Conservation (phyloP, 2,113 vertebrate species). For the Heterotilapia buettikoferi region DNA sequence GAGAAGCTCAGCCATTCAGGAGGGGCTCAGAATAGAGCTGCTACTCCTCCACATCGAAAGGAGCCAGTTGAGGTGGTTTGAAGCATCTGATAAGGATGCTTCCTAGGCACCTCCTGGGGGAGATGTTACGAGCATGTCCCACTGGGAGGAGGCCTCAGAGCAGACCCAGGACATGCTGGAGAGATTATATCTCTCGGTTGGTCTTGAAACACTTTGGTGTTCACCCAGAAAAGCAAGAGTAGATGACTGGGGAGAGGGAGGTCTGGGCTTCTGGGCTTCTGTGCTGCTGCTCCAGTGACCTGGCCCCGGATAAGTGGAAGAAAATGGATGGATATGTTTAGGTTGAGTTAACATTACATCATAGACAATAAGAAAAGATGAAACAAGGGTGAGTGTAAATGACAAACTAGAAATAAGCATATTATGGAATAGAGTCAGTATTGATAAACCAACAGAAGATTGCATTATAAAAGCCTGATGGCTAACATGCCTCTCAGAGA, state of each 20-base stretch:
- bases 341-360: neutral
- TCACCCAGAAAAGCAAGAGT: neutral
- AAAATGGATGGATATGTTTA: neutral
- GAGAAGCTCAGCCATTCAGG: neutral
- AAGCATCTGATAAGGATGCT: neutral
- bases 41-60: neutral
- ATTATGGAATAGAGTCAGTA: neutral
- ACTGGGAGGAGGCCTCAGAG: neutral
- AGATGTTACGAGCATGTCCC: neutral
- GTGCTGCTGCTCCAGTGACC: neutral
- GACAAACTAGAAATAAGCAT: neutral
- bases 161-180: neutral
- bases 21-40: neutral
- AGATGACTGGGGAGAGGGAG: neutral
- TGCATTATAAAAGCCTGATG: conserved; percentile 29
- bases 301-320: neutral
- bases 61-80: neutral
- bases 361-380: neutral
- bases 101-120: neutral
- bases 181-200: neutral
- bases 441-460: conserved; percentile 1
- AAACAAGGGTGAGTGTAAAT: neutral
- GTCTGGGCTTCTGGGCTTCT: neutral
- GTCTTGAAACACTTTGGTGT: neutral
- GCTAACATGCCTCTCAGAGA: conserved; percentile 30